Base-by-base conservation (phyloP, 2,888 invertebrate genomes). In the Nomada fucata region DNA sequence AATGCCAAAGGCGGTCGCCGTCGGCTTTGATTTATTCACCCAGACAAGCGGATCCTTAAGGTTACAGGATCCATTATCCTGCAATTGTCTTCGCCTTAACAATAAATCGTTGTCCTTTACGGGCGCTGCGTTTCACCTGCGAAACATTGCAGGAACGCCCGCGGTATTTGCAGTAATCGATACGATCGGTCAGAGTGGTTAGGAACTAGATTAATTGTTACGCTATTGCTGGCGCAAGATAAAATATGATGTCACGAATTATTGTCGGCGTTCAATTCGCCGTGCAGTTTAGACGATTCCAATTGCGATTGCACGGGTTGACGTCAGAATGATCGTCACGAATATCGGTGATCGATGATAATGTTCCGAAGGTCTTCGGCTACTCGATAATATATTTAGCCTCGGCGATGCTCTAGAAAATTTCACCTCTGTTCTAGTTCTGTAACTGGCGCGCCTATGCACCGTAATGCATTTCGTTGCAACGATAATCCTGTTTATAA, bases 211-310 rank as follows among this genome's bases (percentile, higher is more conserved):
- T 67, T 73, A 68, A 80, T 80, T 63, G 50, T 79, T 79, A 61
- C 64, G 65, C 59, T 50, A 67, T 55, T 36, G 26, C n/a, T 42
- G 60, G 44, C 42, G n/a, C 29, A 23, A 80, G 44, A 23, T 20
- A 26, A 57, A 47, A 10, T 50, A 44, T 72, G 80, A 80, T 73
- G 80, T 79, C 80, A 80, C 36, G 79, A n/a, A 79, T 80, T 79
- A 80, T 80, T 80, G 52, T 79, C 47, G 42, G 72, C 73, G 72
- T 36, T 18, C 10, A 26, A 9, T 13, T 13, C 26, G 55, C 1
- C 50, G 52, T 79, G 50, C 72, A 60, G 7, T 67, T 80, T 79
- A 79, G 71, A 71, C 61, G 79, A 67, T 79, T 72, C 64, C 52
- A 70, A 20, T 47, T 53, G 65, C 71, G 52, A 44, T 75, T 13